Base-by-base conservation (phyloP, 1,140 invertebrate genomes). In the Sitobion miscanthi region DNA sequence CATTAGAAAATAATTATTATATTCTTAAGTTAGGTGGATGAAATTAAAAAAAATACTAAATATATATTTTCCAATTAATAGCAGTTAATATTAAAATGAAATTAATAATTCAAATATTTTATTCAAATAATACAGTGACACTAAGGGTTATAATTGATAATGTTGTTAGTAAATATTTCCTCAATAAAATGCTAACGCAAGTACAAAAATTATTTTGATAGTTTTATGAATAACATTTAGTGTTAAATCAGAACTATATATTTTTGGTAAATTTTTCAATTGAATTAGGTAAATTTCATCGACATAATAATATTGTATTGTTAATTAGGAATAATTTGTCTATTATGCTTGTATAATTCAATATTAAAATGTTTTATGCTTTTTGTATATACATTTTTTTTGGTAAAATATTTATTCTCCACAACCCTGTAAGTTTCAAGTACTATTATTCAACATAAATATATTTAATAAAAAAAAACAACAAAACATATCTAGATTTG, bases 371-470 rank as follows among this genome's bases (percentile, higher is more conserved):
- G 42, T 47, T 87, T 20, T n/a, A 90, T 21, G 23, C 3, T 90
- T 25, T 9, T 38, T 90, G 35, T 90, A 38, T 52, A 47, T 38
- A 83, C 38, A 83, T 83, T 83, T 77, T 14, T 77, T 82, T 86
- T 4, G 11, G 30, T 90, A 57, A 90, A 49, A 57, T 57, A 38
- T 90, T 38, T 57, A 57, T 25, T 57, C 35, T 90, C 49, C n/a
- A 57, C 21, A 90, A 90, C 88, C 49, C 88, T 90, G 88, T 57
- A 14, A 57, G 35, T 57, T 57, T 90, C 49, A 57, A 57, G 4
- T 20, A 25, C 4, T 90, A 57, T 89, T 35, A 89, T 89, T 35
- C 23, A 57, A 54, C 6, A 30, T 38, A 52, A 35, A 35, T 54
- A 89, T 57, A 38, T 17, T 35, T 25, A 47, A 47, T 30, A 38